Conservation (phyloP, 1,140 invertebrate species). For the Schlechtendalia chinensis region DNA sequence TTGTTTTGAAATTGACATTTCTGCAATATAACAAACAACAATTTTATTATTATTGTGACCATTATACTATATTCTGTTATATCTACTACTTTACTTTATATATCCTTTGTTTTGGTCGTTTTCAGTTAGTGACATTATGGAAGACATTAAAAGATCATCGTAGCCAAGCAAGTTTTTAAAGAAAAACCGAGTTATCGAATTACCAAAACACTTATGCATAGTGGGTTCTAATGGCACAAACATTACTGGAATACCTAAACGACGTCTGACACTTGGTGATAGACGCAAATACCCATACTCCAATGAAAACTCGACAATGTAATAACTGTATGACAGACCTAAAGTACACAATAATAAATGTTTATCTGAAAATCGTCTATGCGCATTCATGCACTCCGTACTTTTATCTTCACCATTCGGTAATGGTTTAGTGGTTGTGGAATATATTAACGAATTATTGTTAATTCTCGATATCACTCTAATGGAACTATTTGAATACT, state of each 20-base stretch:
- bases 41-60: neutral
- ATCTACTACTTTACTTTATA: conserved; percentile 64
- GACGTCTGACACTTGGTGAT: conserved; percentile 76
- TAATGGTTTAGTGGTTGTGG: neutral
- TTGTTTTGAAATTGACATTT: conserved; percentile 95
- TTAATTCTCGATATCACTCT: neutral
- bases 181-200: conserved; percentile 83
- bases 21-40: conserved; percentile 60
- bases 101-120: conserved; percentile 95
- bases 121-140: conserved; percentile 91
- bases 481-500: conserved; percentile 35
- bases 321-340: conserved; percentile 66
- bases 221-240: conserved; percentile 87
- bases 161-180: conserved; percentile 93
- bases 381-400: neutral
- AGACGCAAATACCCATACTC: conserved; percentile 95
- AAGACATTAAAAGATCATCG: conserved; percentile 94
- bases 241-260: conserved; percentile 88
- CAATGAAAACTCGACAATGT: conserved; percentile 95
- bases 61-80: neutral
- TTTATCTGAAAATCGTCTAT: neutral
- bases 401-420: neutral
- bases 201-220: conserved; percentile 89
- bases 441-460: neutral
- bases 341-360: neutral